Percentiles rank a stretch among this genome's conserved stretches.
Conservation (phyloP, 2,113 vertebrate genomes). For the Scophthalmus maximus region DNA sequence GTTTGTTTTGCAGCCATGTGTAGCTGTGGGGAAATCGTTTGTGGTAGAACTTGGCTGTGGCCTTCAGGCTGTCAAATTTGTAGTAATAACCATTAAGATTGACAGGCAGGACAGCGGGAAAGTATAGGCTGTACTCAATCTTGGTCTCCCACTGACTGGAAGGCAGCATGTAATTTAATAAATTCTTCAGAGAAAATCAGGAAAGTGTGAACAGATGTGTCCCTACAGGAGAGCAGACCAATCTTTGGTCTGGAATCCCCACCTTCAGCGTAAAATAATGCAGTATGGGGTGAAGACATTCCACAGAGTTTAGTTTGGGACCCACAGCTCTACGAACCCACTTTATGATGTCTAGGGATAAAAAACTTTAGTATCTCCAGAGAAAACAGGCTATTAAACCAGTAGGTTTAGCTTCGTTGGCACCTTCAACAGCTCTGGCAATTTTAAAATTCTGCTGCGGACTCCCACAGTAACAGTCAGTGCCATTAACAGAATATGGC, state of each 20-base stretch:
- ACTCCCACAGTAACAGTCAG: slow-evolving; percentile 40
- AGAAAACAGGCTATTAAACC: slow-evolving; percentile 54
- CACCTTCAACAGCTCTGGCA: slow-evolving; percentile 32
- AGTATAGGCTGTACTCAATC: slow-evolving; percentile 38
- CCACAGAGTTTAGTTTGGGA: slow-evolving; percentile 21
- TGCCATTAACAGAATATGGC: slow-evolving; percentile 56
- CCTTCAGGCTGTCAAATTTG: slow-evolving; percentile 60
- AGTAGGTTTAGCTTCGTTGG: slow-evolving; percentile 18
- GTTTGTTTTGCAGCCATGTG: slow-evolving; percentile 35
- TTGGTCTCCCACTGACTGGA: slow-evolving; percentile 45
- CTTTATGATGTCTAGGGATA: slow-evolving; percentile 55
- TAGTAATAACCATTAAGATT: slow-evolving; percentile 58
- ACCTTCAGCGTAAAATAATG: slow-evolving; percentile 40
- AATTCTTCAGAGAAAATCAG: slow-evolving; percentile 40
- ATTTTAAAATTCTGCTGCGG: slow-evolving; percentile 51
- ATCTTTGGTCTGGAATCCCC: slow-evolving; percentile 29
- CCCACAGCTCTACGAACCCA: slow-evolving; percentile 20
- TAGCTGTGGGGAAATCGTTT: slow-evolving; percentile 28
- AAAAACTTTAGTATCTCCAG: slow-evolving; percentile 51
- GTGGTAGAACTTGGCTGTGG: slow-evolving; percentile 11
- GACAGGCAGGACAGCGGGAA: slow-evolving; percentile 35
- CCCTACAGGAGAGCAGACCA: slow-evolving; percentile 37
- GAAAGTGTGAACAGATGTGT: slow-evolving; percentile 53
- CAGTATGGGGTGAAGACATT: slow-evolving; percentile 23
- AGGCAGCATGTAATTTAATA: slow-evolving; percentile 59